These are phyloP conservation scores for Microctenopoma lineatum DNA, from an alignment of 2,797 vertebrate genomes.

Conservation along the genomic window DNA sequence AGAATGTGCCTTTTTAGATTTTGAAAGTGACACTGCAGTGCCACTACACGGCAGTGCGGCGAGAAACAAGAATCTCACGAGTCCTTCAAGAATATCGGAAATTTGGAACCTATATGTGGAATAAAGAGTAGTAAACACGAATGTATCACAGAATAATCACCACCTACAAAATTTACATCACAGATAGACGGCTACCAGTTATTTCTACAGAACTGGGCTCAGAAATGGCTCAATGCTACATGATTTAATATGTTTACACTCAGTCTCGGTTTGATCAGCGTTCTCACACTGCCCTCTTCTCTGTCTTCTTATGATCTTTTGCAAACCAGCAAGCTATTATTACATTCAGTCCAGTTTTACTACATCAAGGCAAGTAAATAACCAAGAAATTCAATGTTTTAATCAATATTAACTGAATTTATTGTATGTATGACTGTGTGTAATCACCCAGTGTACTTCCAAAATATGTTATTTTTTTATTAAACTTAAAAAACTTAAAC, in stretches of 20 bases:
- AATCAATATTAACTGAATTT: too few species aligned
- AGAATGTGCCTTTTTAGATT: background rate
- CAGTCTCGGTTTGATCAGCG: background rate
- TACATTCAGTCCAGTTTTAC: too few species aligned
- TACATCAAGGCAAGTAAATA: too few species aligned
- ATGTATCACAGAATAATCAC: background rate
- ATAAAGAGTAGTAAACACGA: background rate
- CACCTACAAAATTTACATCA: background rate
- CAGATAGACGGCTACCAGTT: background rate
- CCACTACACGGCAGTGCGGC: background rate
- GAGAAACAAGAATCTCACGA: constrained; percentile 16
- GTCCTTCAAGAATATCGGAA: constrained; percentile 1
- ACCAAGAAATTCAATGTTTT: too few species aligned
- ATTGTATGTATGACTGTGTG: too few species aligned
- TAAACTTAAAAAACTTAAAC: background rate
- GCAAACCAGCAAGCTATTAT: too few species aligned
- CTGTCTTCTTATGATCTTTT: too few species aligned
- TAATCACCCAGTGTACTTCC: too few species aligned
- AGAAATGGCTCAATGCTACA: background rate
- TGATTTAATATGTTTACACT: background rate
- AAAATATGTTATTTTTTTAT: too few species aligned
- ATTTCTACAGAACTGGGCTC: background rate
- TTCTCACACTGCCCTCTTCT: background rate
- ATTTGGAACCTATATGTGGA: background rate
- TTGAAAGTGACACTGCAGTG: constrained; percentile 1